A percentile compares a stretch with the other conserved stretches of the same genome.
These are phyloP conservation scores for Rhopalosiphum padi DNA, from an alignment of 1,140 invertebrate species.

Conservation along the genomic window DNA sequence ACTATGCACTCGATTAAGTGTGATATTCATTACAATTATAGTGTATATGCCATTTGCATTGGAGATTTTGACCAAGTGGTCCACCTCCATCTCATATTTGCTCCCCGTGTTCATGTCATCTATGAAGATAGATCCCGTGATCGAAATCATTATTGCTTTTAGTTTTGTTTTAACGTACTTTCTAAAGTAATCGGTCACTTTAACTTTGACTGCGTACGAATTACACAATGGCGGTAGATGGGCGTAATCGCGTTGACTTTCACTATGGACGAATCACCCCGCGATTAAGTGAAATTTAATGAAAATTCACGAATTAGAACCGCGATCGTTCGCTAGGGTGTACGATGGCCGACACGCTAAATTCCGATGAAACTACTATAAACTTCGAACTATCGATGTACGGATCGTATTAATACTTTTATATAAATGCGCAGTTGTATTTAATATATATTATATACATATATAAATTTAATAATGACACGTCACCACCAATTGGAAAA, in stretches of 20 bases:
- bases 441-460: not conserved
- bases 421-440: not conserved
- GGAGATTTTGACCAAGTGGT: not conserved
- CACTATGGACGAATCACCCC: not conserved
- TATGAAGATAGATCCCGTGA: not conserved
- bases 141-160: not conserved
- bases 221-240: not conserved
- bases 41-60: not conserved
- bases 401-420: not conserved
- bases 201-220: not conserved
- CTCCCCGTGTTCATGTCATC: not conserved
- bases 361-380: not conserved
- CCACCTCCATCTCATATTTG: not conserved
- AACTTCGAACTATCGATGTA: not conserved
- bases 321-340: not conserved
- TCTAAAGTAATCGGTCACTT: not conserved
- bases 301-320: not conserved
- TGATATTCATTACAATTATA: not conserved
- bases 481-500: not conserved
- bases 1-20: accelerated
- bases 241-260: not conserved
- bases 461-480: not conserved
- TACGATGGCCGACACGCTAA: too few species aligned
- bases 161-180: not conserved
- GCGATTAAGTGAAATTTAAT: not conserved